Evolutionary conservation across 2,888 invertebrate genomes (phyloP), one percentile per base, ranked within the genome.

Genomic region (Drosophila mercatorum): DNA sequence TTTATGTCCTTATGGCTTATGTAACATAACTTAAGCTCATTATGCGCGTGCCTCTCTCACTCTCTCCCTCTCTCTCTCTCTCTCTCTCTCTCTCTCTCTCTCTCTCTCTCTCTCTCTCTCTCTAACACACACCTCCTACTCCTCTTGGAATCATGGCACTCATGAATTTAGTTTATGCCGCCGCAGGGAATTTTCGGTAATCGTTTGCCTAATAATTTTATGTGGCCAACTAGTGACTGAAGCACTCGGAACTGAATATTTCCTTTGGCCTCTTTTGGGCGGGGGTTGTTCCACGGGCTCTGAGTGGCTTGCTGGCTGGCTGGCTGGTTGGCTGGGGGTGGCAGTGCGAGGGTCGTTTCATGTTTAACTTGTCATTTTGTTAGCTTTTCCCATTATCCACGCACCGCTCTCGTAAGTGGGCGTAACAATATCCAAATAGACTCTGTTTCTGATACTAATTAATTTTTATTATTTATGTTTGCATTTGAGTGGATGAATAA

Each of bases 91-190:
- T 38, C 36, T 22, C 44, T 5, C 53, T n/a, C 46, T 38, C 36
- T 22, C 44, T 5, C 53, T 12, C 44, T 5, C 47, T 17, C 12
- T 22, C n/a, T n/a, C 22, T 28, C 63, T n/a, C 40, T 38, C 36
- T 22, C 44, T 5, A 51, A 17, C 22, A 5, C 46, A 7, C 10
- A 12, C 26, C 7, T 26, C n/a, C 26, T 61, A 40, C 36, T 44
- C 44, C 11, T 6, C 12, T 3, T 3, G 59, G 7, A 87, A 90
- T 87, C 85, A 78, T 82, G 88, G 84, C 84, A 84, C 90, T 88
- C 88, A 90, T 89, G 88, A 83, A 90, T 90, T 89, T 89, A 81
- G 87, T 89, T 89, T 86, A 89, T 89, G 88, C 80, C 88, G 79
- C 90, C 90, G 71, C 86, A 86, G 86, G 78, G 89, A 90, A 89